A percentile compares a stretch with the other conserved stretches of the same genome.
Evolutionary conservation across 2,113 vertebrate genomes (phyloP).

Genomic region (Calidris pugnax): DNA sequence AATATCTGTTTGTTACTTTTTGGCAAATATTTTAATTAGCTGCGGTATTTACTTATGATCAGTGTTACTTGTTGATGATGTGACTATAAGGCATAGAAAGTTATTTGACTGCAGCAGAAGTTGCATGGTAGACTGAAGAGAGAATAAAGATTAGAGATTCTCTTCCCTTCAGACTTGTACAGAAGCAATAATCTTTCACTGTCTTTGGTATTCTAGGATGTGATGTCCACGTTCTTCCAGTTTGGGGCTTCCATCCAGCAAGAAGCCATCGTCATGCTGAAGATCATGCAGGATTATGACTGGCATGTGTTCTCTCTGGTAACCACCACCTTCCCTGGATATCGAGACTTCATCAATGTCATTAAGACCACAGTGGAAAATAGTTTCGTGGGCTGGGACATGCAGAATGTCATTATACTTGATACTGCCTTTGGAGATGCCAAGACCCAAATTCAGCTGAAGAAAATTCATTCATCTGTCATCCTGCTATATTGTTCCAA

Average conservation of each 20-base stretch:
- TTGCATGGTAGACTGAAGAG: not conserved
- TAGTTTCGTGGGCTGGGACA: constrained; percentile 98
- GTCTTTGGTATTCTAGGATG: constrained; percentile 81
- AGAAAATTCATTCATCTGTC: constrained; percentile 95
- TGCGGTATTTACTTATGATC: not conserved
- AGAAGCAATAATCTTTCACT: not conserved
- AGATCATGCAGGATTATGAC: constrained; percentile 99
- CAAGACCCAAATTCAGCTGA: constrained; percentile 91
- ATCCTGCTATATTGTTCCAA: constrained; percentile 96
- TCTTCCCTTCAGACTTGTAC: not conserved
- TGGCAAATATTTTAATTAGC: not conserved
- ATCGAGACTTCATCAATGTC: constrained; percentile 94
- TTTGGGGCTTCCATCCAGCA: constrained; percentile 98
- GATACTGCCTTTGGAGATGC: constrained; percentile 92
- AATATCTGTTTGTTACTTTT: not conserved
- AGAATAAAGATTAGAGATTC: not conserved
- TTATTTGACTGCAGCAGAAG: not conserved
- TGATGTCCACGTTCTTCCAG: constrained; percentile 95
- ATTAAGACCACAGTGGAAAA: constrained; percentile 96
- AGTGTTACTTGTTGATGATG: not conserved
- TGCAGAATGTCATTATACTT: constrained; percentile 90
- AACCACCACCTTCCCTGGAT: constrained; percentile 95
- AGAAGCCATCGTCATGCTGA: constrained; percentile 94
- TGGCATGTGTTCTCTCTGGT: constrained; percentile 98
- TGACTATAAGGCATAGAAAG: not conserved